Base-by-base conservation (phyloP, 2,113 vertebrate genomes). In the Geothlypis trichas region DNA sequence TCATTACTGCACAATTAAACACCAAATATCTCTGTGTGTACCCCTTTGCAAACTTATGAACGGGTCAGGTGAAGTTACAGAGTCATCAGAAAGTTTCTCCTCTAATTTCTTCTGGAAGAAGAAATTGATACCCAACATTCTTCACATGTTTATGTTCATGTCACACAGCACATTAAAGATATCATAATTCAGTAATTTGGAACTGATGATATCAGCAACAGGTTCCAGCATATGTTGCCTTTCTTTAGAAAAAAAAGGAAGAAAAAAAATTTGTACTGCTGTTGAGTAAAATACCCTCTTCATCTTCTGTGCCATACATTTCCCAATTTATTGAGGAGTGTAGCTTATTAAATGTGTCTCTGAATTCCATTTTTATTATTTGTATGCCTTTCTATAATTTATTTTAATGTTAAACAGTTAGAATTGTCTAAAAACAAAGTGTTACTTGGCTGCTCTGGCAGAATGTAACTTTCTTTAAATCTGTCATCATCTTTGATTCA, bases 1-100 rank as follows among this genome's bases (percentile, higher is more conserved):
- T 91, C 9, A 83, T 91, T 87, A 91, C 73, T 73, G 71, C 57
- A 83, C 39, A 85, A 63, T 95, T 80, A 84, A 91, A 74, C 63
- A 91, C n/a, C 39, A 65, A 46, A 55, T 87, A 87, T 54, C n/a
- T 55, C 31, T 73, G 26, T 89, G 61, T 2, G 1, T 58, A 83
- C 27, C 35, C 55, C 37, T 94, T 55, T 76, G 51, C 51, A 85
- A 63, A 51, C 26, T 66, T 83, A 61, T 5, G 57, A 80, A 66
- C 4, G 9, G 71, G 51, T 73, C 78, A 87, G 42, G 35, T 85
- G 51, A 87, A 93, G 24, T 66, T 88, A 51, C 26, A 52, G 14
- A 54, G 30, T 77, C 59, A 69, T 87, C n/a, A 71, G 66, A 74
- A 93, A 71, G 21, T 59, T 69, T 71, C 55, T 62, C n/a, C 27